These are phyloP conservation scores for Cataglyphis altisquamis DNA, from an alignment of 2,888 invertebrate genomes.

Conservation along the genomic window DNA sequence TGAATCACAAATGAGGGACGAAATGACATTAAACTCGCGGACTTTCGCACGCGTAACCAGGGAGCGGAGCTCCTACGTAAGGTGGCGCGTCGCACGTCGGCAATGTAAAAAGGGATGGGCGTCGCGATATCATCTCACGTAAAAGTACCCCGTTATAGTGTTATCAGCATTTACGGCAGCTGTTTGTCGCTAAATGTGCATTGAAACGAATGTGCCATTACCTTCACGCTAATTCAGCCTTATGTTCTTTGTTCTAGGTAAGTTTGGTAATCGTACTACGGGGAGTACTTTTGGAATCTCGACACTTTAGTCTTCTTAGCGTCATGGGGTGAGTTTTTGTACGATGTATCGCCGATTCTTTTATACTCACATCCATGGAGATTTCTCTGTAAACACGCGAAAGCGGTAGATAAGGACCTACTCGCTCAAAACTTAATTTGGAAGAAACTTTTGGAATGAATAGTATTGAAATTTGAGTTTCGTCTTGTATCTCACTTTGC, in stretches of 20 bases:
- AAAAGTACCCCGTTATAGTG: constrained; percentile 37
- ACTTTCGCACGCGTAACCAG: constrained; percentile 74
- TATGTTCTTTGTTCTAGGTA: constrained; percentile 74
- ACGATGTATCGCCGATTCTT: constrained; percentile 14
- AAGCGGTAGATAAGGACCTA: constrained; percentile 34
- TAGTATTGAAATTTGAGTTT: constrained; percentile 50
- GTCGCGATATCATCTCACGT: constrained; percentile 53
- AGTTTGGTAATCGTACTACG: constrained; percentile 64
- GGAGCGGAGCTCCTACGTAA: constrained; percentile 66
- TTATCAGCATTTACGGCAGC: constrained; percentile 53
- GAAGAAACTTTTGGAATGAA: constrained; percentile 43
- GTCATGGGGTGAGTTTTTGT: constrained; percentile 49
- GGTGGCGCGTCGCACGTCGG: constrained; percentile 64
- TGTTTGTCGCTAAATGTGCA: constrained; percentile 49
- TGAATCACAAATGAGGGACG: constrained; percentile 80
- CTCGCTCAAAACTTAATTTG: constrained; percentile 49
- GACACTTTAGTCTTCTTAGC: constrained; percentile 34
- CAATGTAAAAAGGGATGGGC: constrained; percentile 19
- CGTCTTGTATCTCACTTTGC: constrained; percentile 54
- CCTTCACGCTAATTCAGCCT: constrained; percentile 61
- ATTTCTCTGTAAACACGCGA: constrained; percentile 36
- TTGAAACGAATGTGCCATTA: constrained; percentile 48
- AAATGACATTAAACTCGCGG: constrained; percentile 78
- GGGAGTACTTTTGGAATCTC: constrained; percentile 37
- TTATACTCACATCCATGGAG: constrained; percentile 8